Percentiles rank a stretch among this genome's conserved stretches.
phyloP scores from a whole-genome alignment of 2,888 invertebrate genomes.

The Phyto melanocephala region DNA sequence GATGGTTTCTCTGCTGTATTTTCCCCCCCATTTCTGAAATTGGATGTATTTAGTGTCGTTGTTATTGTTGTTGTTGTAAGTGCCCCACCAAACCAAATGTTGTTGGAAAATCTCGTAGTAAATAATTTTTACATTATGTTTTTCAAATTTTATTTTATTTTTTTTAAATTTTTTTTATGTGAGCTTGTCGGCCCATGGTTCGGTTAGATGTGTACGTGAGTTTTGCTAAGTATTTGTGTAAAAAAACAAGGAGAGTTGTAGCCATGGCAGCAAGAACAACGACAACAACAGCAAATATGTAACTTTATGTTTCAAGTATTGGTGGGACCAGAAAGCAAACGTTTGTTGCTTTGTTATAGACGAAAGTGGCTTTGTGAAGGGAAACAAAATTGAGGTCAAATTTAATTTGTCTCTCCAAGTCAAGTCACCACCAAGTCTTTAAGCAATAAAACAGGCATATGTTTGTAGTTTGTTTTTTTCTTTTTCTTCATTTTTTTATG shows the following conservation, averaged over 20 bases:
- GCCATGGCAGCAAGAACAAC: not conserved
- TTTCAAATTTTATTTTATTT: no score
- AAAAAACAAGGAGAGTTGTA: constrained; percentile 51
- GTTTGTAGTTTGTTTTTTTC: not conserved
- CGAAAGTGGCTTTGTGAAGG: constrained; percentile 47
- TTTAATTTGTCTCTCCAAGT: constrained; percentile 60
- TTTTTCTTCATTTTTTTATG: not conserved
- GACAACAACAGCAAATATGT: not conserved
- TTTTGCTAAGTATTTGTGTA: constrained; percentile 1
- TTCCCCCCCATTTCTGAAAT: not conserved
- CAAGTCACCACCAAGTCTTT: not conserved
- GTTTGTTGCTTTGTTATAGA: not conserved
- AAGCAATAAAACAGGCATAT: constrained; percentile 4
- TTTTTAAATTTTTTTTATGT: not conserved
- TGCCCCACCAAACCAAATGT: constrained; percentile 37
- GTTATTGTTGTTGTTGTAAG: not conserved
- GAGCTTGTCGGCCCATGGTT: not conserved
- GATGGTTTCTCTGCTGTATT: not conserved
- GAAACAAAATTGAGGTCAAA: constrained; percentile 63
- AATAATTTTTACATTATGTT: constrained; percentile 33
- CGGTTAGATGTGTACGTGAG: not conserved
- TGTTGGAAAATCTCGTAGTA: not conserved
- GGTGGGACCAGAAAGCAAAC: constrained; percentile 40
- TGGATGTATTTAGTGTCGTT: not conserved
- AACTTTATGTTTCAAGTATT: constrained; percentile 18